These are phyloP conservation scores for Zaprionus nigranus DNA, from an alignment of 1,140 invertebrate species.

Conservation along the genomic window DNA sequence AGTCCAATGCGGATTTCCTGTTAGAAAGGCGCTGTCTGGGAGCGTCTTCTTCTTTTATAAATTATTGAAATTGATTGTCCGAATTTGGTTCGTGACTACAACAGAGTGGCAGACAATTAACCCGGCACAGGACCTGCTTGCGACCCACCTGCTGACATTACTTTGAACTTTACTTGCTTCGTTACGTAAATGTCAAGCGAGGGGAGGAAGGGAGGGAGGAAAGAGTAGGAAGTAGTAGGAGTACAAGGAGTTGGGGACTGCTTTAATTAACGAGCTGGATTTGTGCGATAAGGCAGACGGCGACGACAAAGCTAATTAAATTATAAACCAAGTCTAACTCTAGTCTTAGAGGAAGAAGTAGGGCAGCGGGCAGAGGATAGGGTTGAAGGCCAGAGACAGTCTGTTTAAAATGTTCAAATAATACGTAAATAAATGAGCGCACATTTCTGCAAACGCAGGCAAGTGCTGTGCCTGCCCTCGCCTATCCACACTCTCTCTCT, in stretches of 20 bases:
- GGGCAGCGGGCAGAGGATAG: not conserved
- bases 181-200: slow-evolving; percentile 50
- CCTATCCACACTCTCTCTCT: too few relatives aligned
- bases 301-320: slow-evolving; percentile 72
- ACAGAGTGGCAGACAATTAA: slow-evolving; percentile 72
- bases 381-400: not conserved
- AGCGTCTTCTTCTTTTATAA: slow-evolving; percentile 27
- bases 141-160: slow-evolving; percentile 43
- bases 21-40: slow-evolving; percentile 77
- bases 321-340: slow-evolving; percentile 61
- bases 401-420: slow-evolving; percentile 55
- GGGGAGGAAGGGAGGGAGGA: not conserved
- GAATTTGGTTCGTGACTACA: slow-evolving; percentile 69
- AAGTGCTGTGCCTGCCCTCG: slow-evolving; percentile 1
- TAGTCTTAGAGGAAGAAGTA: not conserved
- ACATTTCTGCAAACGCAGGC: slow-evolving; percentile 38
- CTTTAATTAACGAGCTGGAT: slow-evolving; percentile 60
- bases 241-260: not conserved
- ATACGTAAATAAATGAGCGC: slow-evolving; percentile 67
- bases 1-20: slow-evolving; percentile 67
- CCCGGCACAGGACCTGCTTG: slow-evolving; percentile 49
- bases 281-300: slow-evolving; percentile 43
- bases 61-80: slow-evolving; percentile 62
- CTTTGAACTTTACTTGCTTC: slow-evolving; percentile 44
- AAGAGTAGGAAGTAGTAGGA: not conserved